Evolutionary conservation across 1,140 invertebrate genomes (phyloP).

Genomic region (Matsumurasca onukii): DNA sequence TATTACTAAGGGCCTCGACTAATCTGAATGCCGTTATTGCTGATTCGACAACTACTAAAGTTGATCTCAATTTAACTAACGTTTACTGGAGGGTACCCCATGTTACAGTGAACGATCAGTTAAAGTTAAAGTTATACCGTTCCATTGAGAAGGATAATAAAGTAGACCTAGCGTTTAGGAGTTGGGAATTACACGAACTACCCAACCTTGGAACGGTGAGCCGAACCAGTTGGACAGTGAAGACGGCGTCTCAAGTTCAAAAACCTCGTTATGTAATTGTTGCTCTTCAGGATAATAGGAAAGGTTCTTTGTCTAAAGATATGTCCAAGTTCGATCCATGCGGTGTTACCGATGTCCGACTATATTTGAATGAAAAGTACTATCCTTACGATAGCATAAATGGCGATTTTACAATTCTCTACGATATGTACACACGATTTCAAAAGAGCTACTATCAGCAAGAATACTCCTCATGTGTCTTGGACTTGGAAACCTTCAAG

Average conservation of each 20-base stretch:
- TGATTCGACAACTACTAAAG: slow-evolving; percentile 30
- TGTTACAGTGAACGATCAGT: slow-evolving; percentile 37
- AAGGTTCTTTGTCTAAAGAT: slow-evolving; percentile 32
- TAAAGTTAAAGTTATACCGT: slow-evolving; percentile 30
- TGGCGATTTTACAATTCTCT: slow-evolving; percentile 41
- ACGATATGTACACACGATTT: slow-evolving; percentile 44
- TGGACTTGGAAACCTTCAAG: slow-evolving; percentile 36
- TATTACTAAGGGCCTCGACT: slow-evolving; percentile 45
- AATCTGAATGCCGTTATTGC: slow-evolving; percentile 39
- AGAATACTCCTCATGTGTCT: slow-evolving; percentile 31
- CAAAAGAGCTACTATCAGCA: slow-evolving; percentile 40
- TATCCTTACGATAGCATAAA: slow-evolving; percentile 45
- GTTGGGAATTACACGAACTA: slow-evolving; percentile 48
- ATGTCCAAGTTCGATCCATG: slow-evolving; percentile 41
- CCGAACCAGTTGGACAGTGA: slow-evolving; percentile 42
- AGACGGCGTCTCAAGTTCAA: slow-evolving; percentile 42
- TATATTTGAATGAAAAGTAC: slow-evolving; percentile 45
- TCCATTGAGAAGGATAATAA: slow-evolving; percentile 38
- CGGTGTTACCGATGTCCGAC: slow-evolving; percentile 40
- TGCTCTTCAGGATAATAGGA: slow-evolving; percentile 39
- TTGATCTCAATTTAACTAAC: slow-evolving; percentile 41
- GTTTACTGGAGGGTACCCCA: slow-evolving; percentile 43
- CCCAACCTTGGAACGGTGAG: slow-evolving; percentile 41
- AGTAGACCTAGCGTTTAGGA: slow-evolving; percentile 43
- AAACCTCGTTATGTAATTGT: slow-evolving; percentile 43